Percentiles rank a stretch among this genome's conserved stretches.
Evolutionary conservation across 1,140 invertebrate genomes (phyloP).

Genomic region (Halesus radiatus): DNA sequence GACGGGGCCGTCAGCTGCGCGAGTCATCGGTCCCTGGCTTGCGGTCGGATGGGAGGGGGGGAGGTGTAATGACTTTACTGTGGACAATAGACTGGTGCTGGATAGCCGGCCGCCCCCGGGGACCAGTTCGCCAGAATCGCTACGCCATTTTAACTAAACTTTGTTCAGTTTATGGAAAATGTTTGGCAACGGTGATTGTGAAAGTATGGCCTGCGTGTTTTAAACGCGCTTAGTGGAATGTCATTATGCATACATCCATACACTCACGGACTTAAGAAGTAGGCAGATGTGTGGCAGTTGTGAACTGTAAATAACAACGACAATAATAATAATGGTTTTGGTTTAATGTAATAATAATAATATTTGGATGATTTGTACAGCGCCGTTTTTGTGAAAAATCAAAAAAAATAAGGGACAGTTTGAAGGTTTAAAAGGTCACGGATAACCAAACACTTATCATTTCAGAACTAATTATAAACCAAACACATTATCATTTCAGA

Average conservation of each 20-base stretch:
- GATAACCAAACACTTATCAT: no score
- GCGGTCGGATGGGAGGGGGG: background rate
- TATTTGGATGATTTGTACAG: no score
- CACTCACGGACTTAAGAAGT: no score
- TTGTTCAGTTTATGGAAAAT: constrained; percentile 3
- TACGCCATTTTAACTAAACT: background rate
- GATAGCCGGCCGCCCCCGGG: constrained; percentile 4
- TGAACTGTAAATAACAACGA: no score
- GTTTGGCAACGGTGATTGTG: background rate
- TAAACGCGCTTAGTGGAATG: background rate
- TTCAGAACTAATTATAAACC: no score
- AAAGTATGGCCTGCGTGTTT: background rate
- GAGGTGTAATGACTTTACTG: constrained; percentile 10
- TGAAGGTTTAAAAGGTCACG: no score
- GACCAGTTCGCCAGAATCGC: constrained; percentile 13
- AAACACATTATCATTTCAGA: no score
- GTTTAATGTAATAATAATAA: no score
- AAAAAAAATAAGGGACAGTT: no score
- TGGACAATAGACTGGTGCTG: constrained; percentile 11
- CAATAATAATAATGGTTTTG: no score
- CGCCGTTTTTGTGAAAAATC: no score
- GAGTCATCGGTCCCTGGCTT: constrained; percentile 9
- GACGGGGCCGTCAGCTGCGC: background rate
- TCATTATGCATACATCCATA: background rate
- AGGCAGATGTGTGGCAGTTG: no score